Base-by-base conservation (phyloP, 2,888 invertebrate species). In the Dichetophora obliterata region DNA sequence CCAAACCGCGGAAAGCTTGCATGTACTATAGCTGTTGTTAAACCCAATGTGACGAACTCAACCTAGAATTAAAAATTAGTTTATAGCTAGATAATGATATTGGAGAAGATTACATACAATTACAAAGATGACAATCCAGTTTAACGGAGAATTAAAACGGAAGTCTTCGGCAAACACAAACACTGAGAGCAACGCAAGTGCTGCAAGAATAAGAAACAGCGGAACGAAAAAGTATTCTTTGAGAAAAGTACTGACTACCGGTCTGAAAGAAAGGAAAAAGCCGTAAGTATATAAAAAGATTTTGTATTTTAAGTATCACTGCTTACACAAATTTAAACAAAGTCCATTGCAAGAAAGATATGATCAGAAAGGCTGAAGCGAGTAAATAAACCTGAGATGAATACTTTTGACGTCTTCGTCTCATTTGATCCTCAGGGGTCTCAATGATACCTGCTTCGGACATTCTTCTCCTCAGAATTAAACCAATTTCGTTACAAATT, bases 131-230 rank as follows among this genome's bases (percentile, higher is more conserved):
- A 86, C 1, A 0, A 84, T 0, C 82, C 83, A 84, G 78, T 84
- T 86, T 4, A 85, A 4, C 0, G 78, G 66, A 0, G 4, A 5
- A 0, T 80, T 70, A 22, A 82, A 81, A 5, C 87, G 83, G 1
- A 82, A 34, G 52, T 75, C 31, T 34, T 86, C 85, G 16, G 82
- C 78, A 71, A 86, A 86, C 43, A 86, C 81, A 57, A 84, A 85
- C 5, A 83, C 0, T 0, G 84, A 63, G 0, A 81, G 65, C 48
- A 82, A 6, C 0, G 80, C 1, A 31, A 86, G 78, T 6, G 81
- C 82, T 5, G 85, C 0, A 0, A 54, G 8, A 19, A 87, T 83
- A 37, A 78, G 80, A n/a, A 82, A 24, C 0, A 82, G 74, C 57
- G 82, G 79, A 5, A 85, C 75, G 75, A 80, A 82, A 24, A 79